Percentiles rank a stretch among this genome's conserved stretches.
Evolutionary conservation across 2,113 vertebrate genomes (phyloP).

Genomic region (Atherinomorus stipes): DNA sequence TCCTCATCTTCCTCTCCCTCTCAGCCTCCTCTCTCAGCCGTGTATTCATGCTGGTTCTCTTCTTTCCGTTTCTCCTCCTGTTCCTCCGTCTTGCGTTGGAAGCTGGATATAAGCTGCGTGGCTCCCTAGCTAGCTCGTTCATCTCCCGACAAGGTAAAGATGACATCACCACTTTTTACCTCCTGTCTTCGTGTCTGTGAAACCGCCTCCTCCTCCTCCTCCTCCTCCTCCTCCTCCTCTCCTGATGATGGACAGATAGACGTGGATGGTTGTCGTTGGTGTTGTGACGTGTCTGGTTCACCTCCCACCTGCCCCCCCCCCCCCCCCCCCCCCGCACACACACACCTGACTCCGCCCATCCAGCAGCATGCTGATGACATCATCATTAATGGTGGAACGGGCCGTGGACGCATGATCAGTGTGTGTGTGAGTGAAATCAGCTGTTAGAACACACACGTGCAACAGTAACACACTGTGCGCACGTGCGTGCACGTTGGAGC

Average conservation of each 20-base stretch:
- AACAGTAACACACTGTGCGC: no score
- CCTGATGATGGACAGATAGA: slow-evolving; percentile 18
- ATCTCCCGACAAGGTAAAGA: slow-evolving; percentile 88
- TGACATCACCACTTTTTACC: slow-evolving; percentile 30
- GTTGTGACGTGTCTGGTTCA: slow-evolving; percentile 47
- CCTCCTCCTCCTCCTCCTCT: background rate
- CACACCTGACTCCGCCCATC: slow-evolving; percentile 34
- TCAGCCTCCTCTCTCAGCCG: slow-evolving; percentile 5
- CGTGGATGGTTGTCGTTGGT: slow-evolving; percentile 31
- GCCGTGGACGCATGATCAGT: slow-evolving; percentile 1
- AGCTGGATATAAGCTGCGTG: slow-evolving; percentile 88
- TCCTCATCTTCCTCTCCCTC: no score
- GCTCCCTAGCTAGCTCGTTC: slow-evolving; percentile 88
- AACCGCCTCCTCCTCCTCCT: slow-evolving; percentile 21
- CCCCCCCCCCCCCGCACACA: no score
- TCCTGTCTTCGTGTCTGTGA: slow-evolving; percentile 59
- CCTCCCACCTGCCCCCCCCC: background rate
- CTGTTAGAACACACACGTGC: background rate
- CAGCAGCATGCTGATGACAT: slow-evolving; percentile 65
- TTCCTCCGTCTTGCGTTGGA: slow-evolving; percentile 64
- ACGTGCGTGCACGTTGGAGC: no score
- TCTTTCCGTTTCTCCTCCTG: slow-evolving; percentile 46
- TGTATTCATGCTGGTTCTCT: slow-evolving; percentile 73
- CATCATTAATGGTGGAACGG: slow-evolving; percentile 47
- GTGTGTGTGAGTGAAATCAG: background rate